phyloP scores from a whole-genome alignment of 2,113 vertebrate species.

The Megalops atlanticus region DNA sequence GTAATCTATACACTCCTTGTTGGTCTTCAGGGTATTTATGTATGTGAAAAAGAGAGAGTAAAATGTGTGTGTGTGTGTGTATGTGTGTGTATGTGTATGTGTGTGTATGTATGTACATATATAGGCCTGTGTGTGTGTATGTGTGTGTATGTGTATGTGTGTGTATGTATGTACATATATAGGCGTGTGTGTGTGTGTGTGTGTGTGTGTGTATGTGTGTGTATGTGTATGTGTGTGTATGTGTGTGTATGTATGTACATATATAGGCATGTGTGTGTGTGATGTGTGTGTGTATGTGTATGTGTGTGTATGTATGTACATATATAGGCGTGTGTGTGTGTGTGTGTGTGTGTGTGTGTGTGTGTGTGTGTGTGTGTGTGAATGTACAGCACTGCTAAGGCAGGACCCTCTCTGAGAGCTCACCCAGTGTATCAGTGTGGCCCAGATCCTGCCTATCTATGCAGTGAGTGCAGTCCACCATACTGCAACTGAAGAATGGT shows the following conservation, averaged over 20 bases:
- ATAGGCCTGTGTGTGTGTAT: not conserved
- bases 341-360: not conserved
- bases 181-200: constrained; percentile 18
- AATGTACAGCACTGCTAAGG: constrained; percentile 31
- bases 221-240: not conserved
- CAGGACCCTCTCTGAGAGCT: constrained; percentile 48
- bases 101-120: not conserved
- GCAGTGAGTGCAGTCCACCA: constrained; percentile 47
- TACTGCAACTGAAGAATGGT: constrained; percentile 64
- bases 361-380: constrained; percentile 6
- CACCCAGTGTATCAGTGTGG: constrained; percentile 54
- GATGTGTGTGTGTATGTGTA: constrained; percentile 15
- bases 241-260: not conserved
- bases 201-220: not conserved
- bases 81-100: not conserved
- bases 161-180: not conserved
- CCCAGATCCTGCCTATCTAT: constrained; percentile 57
- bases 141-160: not conserved
- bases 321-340: constrained; percentile 10
- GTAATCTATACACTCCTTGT: no score
- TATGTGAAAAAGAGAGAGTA: no score
- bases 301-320: not conserved
- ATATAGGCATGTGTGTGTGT: constrained; percentile 20
- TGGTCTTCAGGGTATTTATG: no score
- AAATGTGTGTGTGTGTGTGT: not conserved